Percentiles rank a stretch among this genome's conserved stretches.
phyloP scores from a whole-genome alignment of 2,888 invertebrate genomes.

The Plusia festucae region DNA sequence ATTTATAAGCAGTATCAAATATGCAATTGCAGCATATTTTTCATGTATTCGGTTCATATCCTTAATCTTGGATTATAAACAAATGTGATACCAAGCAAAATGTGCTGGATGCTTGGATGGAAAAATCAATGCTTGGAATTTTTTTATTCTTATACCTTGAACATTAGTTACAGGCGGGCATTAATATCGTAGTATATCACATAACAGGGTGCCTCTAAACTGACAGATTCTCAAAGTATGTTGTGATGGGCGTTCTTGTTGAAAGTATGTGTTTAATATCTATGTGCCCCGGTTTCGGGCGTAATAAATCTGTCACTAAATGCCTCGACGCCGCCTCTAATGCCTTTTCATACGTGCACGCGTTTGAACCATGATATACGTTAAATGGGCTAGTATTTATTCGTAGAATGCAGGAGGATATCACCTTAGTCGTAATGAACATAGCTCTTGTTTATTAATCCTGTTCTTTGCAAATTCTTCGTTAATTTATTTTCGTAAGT shows the following conservation, averaged over 20 bases:
- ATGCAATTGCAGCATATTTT: too few species aligned
- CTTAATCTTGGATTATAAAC: too few species aligned
- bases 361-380: conserved; percentile 4
- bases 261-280: conserved; percentile 57
- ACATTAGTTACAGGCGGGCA: conserved; percentile 15
- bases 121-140: too few species aligned
- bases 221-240: conserved; percentile 43
- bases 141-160: neutral
- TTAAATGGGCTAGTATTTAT: conserved; percentile 16
- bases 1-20: too few species aligned
- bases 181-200: conserved; percentile 17
- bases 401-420: neutral
- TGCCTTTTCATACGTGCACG: conserved; percentile 38
- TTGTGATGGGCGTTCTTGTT: conserved; percentile 52
- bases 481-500: too few species aligned
- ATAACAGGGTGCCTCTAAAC: conserved; percentile 18
- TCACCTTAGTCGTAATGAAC: neutral
- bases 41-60: too few species aligned
- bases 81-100: too few species aligned
- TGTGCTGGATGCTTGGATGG: too few species aligned
- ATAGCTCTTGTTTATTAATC: neutral
- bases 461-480: too few species aligned
- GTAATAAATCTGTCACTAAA: conserved; percentile 53
- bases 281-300: conserved; percentile 33
- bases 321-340: conserved; percentile 26